These are phyloP conservation scores for Serrognathus titanus DNA, from an alignment of 2,888 invertebrate genomes.

Conservation along the genomic window DNA sequence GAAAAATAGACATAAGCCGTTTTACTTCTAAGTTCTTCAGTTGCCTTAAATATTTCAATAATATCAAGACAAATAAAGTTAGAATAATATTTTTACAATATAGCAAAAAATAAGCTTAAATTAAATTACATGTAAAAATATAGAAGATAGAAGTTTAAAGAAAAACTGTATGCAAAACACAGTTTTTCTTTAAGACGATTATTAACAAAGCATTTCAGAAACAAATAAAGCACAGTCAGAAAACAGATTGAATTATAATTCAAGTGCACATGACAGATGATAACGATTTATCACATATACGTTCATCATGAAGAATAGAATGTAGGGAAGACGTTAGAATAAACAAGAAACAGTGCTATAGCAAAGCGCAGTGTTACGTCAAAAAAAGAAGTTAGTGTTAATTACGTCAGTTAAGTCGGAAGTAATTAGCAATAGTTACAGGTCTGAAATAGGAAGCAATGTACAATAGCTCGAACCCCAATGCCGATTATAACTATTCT, in stretches of 20 bases:
- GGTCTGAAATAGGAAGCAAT: conserved; percentile 47
- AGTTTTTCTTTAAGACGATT: too few relatives aligned
- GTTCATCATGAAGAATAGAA: conserved; percentile 3
- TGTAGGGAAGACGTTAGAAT: neutral
- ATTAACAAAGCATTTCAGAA: neutral
- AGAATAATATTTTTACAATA: too few relatives aligned
- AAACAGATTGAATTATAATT: neutral
- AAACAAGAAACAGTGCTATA: conserved; percentile 9
- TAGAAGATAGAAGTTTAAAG: too few relatives aligned
- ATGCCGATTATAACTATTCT: conserved; percentile 45
- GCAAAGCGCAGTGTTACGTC: conserved; percentile 15
- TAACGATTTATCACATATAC: conserved; percentile 5
- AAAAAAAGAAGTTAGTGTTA: conserved; percentile 12
- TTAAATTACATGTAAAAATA: too few relatives aligned
- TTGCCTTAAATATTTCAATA: too few relatives aligned
- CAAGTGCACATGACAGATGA: conserved; percentile 1
- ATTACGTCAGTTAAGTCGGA: conserved; percentile 4
- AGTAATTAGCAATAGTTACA: conserved; percentile 8
- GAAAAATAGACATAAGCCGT: too few relatives aligned
- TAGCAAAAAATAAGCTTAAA: too few relatives aligned
- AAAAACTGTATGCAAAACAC: too few relatives aligned
- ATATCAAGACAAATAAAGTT: too few relatives aligned
- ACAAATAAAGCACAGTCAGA: conserved; percentile 8
- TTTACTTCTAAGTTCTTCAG: too few relatives aligned
- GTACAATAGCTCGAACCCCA: conserved; percentile 46